Evolutionary conservation across 2,113 vertebrate species (phyloP).

Genomic region (Pimephales promelas): DNA sequence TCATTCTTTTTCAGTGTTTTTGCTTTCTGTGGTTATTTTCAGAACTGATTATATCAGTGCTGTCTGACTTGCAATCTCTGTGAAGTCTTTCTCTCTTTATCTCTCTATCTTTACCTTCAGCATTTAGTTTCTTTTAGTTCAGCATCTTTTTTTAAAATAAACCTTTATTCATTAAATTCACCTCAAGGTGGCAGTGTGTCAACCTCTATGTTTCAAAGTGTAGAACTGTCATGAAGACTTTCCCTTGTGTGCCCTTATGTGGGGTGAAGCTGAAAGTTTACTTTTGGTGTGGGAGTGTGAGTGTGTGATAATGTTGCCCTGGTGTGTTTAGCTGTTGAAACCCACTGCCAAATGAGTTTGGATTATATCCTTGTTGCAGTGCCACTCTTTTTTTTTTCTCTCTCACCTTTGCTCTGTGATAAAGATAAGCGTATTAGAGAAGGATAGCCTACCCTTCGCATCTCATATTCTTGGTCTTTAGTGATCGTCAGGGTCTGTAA

Average conservation of each 20-base stretch:
- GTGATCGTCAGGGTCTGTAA: background rate
- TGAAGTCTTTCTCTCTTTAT: no score
- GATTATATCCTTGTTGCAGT: background rate
- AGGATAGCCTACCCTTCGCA: background rate
- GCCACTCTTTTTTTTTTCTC: background rate
- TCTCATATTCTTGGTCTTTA: constrained; percentile 8
- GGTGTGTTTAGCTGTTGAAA: background rate
- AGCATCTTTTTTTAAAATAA: no score
- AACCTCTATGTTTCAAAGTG: background rate
- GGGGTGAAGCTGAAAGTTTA: constrained; percentile 4
- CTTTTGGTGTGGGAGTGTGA: constrained; percentile 10
- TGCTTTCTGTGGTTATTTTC: background rate
- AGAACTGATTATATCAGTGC: background rate
- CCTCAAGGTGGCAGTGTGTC: constrained; percentile 18
- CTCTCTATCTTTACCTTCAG: background rate
- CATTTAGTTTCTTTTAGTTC: no score
- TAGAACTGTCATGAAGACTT: no score
- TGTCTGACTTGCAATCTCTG: background rate
- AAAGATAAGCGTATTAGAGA: background rate
- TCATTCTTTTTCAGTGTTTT: background rate
- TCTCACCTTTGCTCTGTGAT: constrained; percentile 12
- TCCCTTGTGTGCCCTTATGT: background rate
- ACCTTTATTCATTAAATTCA: background rate
- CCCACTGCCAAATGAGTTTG: constrained; percentile 17
- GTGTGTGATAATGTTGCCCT: constrained; percentile 8